A percentile compares a stretch with the other conserved stretches of the same genome.
Evolutionary conservation across 2,797 vertebrate genomes (phyloP).

Genomic region (Brachymystax lenok): DNA sequence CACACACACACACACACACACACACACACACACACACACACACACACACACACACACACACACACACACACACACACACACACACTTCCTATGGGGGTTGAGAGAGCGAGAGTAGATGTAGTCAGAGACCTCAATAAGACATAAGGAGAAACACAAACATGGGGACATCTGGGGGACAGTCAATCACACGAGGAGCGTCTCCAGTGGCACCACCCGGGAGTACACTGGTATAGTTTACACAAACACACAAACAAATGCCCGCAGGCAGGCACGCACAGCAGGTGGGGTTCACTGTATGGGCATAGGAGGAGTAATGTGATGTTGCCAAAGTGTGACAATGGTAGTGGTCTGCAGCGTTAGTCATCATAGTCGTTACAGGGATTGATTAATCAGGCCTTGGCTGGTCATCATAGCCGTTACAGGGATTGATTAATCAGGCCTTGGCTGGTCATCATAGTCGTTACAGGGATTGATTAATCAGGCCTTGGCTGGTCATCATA

Average conservation of each 20-base stretch:
- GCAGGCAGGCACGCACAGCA: slow-evolving; percentile 6
- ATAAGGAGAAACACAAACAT: slow-evolving; percentile 30
- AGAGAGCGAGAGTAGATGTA: slow-evolving; percentile 37
- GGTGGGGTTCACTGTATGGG: not conserved
- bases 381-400: not conserved
- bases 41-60: slow-evolving; percentile 25
- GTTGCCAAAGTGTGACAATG: not conserved
- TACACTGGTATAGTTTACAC: slow-evolving; percentile 9
- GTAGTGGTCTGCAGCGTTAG: not conserved
- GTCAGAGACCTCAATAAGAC: slow-evolving; percentile 38
- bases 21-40: slow-evolving; percentile 27
- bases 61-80: slow-evolving; percentile 32
- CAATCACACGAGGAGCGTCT: slow-evolving; percentile 36
- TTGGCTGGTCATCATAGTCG: not conserved
- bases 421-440: not conserved
- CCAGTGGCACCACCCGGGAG: not conserved
- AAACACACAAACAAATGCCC: slow-evolving; percentile 10
- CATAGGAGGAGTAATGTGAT: not conserved
- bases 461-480: too few species aligned
- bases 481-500: too few species aligned
- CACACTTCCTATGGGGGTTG: slow-evolving; percentile 48
- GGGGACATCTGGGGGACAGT: slow-evolving; percentile 43
- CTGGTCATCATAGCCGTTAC: not conserved
- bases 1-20: slow-evolving; percentile 39
- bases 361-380: not conserved